Conservation (phyloP, 2,888 invertebrate genomes). For the Cyaniris semiargus region DNA sequence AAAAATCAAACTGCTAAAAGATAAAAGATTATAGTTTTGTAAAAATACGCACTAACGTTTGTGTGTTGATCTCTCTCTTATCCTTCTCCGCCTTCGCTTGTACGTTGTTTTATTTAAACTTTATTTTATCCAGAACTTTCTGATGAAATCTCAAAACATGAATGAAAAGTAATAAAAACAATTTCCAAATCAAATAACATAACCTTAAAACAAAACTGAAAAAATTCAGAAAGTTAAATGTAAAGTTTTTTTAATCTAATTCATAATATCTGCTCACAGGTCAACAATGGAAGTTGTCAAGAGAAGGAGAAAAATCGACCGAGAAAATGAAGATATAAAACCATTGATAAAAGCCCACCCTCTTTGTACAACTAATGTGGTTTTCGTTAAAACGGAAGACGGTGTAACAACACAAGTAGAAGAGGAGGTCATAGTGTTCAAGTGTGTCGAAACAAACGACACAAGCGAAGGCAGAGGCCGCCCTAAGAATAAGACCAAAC, state of each 20-base stretch:
- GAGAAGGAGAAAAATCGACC: neutral
- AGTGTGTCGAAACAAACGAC: slow-evolving; percentile 19
- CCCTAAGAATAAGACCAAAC: neutral
- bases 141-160: no score
- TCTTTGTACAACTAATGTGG: slow-evolving; percentile 29
- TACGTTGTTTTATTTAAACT: no score
- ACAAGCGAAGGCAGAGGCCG: neutral
- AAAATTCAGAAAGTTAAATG: neutral
- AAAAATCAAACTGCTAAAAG: no score
- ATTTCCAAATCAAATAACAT: no score
- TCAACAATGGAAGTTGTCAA: neutral
- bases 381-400: slow-evolving; percentile 25
- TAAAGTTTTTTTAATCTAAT: no score
- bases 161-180: no score
- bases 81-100: no score
- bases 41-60: no score
- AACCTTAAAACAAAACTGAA: neutral
- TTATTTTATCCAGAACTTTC: no score
- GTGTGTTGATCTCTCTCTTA: no score
- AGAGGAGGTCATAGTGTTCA: slow-evolving; percentile 30
- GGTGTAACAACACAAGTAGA: slow-evolving; percentile 19
- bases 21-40: no score
- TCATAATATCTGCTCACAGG: neutral
- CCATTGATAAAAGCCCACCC: slow-evolving; percentile 22
- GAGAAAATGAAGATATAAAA: neutral